Evolutionary conservation across 2,113 vertebrate species (phyloP).

Genomic region (Diglossa brunneiventris): DNA sequence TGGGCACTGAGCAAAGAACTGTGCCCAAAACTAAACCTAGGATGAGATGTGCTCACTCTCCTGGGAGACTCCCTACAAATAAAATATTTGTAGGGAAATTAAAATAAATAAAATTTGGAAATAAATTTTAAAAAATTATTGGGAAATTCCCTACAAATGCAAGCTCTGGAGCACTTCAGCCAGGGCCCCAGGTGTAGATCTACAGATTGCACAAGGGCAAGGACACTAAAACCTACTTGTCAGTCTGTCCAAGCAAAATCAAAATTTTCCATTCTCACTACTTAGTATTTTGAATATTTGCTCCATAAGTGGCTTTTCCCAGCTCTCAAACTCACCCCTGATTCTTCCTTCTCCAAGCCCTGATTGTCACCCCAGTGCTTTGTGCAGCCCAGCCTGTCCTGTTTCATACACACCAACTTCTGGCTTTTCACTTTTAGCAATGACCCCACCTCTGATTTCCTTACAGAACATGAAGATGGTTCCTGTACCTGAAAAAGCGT

Average conservation of each 20-base stretch:
- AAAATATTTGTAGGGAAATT: too few species aligned
- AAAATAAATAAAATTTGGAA: too few species aligned
- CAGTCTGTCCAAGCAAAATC: background rate
- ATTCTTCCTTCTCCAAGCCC: background rate
- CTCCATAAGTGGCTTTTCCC: background rate
- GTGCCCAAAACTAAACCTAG: background rate
- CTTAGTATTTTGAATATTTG: background rate
- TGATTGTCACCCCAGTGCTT: background rate
- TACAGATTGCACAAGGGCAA: background rate
- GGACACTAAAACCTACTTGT: background rate
- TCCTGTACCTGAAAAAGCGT: constrained; percentile 78
- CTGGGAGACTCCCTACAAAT: background rate
- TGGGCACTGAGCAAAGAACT: background rate
- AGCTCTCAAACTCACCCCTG: background rate
- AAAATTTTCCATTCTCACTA: background rate
- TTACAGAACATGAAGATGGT: constrained; percentile 87
- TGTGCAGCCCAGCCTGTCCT: background rate
- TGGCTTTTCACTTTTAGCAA: background rate
- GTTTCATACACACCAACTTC: background rate
- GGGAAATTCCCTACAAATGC: background rate
- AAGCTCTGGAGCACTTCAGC: background rate
- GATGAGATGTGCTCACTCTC: background rate
- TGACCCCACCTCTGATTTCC: background rate
- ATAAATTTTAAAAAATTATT: too few species aligned
- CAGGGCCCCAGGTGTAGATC: background rate